Evolutionary conservation across 2,888 invertebrate genomes (phyloP).

Genomic region (Alentia gelatinosa): DNA sequence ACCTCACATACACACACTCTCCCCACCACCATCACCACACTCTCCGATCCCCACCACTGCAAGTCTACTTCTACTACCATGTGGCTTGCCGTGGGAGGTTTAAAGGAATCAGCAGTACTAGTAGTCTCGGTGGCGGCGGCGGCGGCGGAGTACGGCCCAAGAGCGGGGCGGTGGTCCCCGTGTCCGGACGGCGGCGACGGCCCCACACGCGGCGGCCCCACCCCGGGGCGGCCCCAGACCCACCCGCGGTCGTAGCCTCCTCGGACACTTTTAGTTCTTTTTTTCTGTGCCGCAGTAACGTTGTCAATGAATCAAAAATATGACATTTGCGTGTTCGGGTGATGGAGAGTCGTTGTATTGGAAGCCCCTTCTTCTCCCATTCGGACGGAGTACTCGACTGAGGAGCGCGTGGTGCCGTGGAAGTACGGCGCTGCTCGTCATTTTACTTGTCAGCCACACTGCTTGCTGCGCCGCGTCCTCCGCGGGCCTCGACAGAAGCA

Average conservation of each 20-base stretch:
- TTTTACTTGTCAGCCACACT: not conserved
- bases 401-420: not conserved
- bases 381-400: not conserved
- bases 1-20: not conserved
- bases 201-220: not conserved
- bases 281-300: constrained; percentile 42
- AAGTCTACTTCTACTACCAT: not conserved
- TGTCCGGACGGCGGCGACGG: not conserved
- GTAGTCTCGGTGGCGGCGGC: not conserved
- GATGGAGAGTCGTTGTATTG: constrained; percentile 44
- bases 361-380: constrained; percentile 41
- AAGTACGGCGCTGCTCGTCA: not conserved
- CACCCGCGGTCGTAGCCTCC: not conserved
- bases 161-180: not conserved
- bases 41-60: not conserved
- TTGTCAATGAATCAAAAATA: constrained; percentile 54
- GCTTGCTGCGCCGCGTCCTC: not conserved
- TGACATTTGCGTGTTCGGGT: constrained; percentile 49
- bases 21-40: not conserved
- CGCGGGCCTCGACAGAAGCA: not conserved
- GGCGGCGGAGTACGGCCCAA: not conserved
- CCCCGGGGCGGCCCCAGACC: not conserved
- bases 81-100: not conserved
- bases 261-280: constrained; percentile 24
- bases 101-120: not conserved